phyloP scores from a whole-genome alignment of 2,888 invertebrate genomes.

The Heteropelma amictum region DNA sequence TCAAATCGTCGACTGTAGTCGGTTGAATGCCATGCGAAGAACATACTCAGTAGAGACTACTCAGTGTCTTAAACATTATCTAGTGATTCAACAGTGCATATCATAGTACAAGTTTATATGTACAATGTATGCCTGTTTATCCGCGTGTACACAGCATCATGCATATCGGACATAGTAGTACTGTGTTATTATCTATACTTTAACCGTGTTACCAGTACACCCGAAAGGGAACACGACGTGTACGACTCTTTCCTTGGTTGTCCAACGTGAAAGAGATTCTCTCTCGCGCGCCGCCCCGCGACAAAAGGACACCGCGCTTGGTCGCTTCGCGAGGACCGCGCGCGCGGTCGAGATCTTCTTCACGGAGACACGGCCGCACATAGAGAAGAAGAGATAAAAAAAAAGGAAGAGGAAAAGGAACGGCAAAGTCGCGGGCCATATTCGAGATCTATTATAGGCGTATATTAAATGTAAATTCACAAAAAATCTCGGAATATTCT shows the following conservation, averaged over 20 bases:
- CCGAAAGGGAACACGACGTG: constrained; percentile 34
- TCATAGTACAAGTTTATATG: no score
- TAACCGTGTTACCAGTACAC: constrained; percentile 21
- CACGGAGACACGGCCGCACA: constrained; percentile 44
- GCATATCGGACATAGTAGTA: constrained; percentile 11
- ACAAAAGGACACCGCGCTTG: constrained; percentile 68
- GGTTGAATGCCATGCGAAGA: no score
- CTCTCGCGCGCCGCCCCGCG: constrained; percentile 59
- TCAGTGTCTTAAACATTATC: neutral
- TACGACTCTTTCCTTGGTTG: constrained; percentile 44
- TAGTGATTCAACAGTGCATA: neutral
- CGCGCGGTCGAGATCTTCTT: constrained; percentile 35
- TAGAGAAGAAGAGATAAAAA: constrained; percentile 49
- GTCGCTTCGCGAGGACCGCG: neutral
- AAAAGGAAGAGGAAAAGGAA: constrained; percentile 42
- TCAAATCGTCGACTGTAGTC: no score
- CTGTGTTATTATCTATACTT: constrained; percentile 11
- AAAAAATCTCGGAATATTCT: no score
- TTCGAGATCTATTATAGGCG: constrained; percentile 53
- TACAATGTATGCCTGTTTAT: neutral
- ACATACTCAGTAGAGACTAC: no score
- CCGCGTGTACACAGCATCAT: constrained; percentile 4
- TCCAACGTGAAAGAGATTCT: constrained; percentile 25
- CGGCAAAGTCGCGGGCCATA: constrained; percentile 39
- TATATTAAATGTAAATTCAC: no score